Conservation (phyloP, 2,888 invertebrate species). For the Troilus luridus region DNA sequence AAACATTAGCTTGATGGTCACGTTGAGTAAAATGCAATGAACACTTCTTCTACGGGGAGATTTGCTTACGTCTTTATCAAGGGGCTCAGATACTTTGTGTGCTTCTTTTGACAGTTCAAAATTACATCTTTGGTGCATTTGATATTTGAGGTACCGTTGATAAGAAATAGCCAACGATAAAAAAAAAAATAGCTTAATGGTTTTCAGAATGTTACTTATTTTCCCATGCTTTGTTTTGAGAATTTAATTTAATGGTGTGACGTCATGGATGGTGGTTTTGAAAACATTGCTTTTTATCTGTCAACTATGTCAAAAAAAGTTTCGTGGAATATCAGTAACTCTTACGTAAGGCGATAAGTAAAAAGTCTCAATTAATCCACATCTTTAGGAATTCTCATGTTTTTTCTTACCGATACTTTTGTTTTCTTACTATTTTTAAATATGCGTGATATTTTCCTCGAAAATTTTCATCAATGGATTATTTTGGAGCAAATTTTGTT, state of each 20-base stretch:
- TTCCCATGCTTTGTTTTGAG: background rate
- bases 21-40: background rate
- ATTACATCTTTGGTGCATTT: background rate
- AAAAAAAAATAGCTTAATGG: no score
- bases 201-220: background rate
- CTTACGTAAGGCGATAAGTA: background rate
- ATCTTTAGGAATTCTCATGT: no score
- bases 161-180: background rate
- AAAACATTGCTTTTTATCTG: background rate
- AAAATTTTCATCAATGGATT: no score
- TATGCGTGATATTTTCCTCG: no score
- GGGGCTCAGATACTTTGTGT: background rate
- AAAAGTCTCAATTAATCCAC: background rate
- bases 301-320: background rate
- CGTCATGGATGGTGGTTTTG: no score
- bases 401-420: no score
- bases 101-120: background rate
- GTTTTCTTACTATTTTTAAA: no score
- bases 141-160: no score
- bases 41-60: background rate
- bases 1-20: background rate
- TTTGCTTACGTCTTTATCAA: background rate
- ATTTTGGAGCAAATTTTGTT: no score
- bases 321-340: background rate
- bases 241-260: no score